phyloP scores from a whole-genome alignment of 2,888 invertebrate genomes.

The Drosophila austrosaltans region DNA sequence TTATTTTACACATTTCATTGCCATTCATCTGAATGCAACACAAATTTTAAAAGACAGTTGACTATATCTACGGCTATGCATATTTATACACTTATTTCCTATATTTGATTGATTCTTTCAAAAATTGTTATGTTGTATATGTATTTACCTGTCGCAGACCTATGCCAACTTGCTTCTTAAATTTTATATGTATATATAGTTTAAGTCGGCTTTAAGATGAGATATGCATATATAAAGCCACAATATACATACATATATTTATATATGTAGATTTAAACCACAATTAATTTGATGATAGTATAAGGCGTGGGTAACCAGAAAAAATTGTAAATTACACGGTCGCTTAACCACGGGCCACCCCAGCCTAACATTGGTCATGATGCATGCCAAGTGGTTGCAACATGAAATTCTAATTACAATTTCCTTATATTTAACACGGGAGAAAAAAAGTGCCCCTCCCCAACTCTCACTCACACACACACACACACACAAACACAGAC shows the following conservation, averaged over 20 bases:
- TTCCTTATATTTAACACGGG: constrained; percentile 47
- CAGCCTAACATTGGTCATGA: constrained; percentile 51
- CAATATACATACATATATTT: background rate
- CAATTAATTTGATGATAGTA: constrained; percentile 68
- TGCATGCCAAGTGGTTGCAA: constrained; percentile 65
- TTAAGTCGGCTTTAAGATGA: background rate
- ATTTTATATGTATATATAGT: too few species aligned
- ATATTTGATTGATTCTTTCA: too few species aligned
- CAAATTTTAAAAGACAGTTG: too few species aligned
- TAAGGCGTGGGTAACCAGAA: constrained; percentile 75
- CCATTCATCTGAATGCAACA: too few species aligned
- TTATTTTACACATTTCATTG: too few species aligned
- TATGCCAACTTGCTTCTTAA: too few species aligned
- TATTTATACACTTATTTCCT: too few species aligned
- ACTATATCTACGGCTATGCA: too few species aligned
- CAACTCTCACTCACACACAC: constrained; percentile 9
- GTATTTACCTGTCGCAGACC: too few species aligned
- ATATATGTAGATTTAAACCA: constrained; percentile 57
- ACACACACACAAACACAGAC: constrained; percentile 4
- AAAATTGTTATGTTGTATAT: too few species aligned
- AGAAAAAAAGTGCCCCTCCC: constrained; percentile 29
- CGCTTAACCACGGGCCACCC: constrained; percentile 81
- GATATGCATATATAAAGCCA: too few species aligned
- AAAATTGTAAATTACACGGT: constrained; percentile 83
- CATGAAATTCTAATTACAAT: constrained; percentile 72